Evolutionary conservation across 2,113 vertebrate species (phyloP).

Genomic region (Scomber colias): DNA sequence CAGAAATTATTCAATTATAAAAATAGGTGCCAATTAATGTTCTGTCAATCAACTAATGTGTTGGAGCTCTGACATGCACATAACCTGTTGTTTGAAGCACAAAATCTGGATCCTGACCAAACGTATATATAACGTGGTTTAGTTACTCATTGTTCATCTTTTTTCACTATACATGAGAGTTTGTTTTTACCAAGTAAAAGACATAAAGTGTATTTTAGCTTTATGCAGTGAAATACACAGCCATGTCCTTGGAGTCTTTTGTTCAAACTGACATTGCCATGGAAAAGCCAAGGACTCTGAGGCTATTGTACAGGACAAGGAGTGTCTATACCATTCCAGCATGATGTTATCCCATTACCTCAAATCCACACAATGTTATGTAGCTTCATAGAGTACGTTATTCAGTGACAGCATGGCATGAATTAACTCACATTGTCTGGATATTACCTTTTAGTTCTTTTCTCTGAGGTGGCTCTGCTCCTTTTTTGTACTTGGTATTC

Average conservation of each 20-base stretch:
- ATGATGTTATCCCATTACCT: background rate
- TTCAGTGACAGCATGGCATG: too few relatives aligned
- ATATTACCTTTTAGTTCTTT: background rate
- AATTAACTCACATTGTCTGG: too few relatives aligned
- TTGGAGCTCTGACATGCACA: background rate
- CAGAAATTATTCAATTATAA: too few relatives aligned
- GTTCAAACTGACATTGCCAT: too few relatives aligned
- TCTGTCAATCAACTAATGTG: too few relatives aligned
- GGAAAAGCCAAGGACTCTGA: background rate
- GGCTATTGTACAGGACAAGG: background rate
- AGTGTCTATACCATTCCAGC: background rate
- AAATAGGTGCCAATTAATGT: too few relatives aligned
- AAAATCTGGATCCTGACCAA: background rate
- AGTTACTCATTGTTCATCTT: background rate
- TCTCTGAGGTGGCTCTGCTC: background rate
- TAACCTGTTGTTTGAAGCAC: background rate
- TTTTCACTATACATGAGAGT: background rate
- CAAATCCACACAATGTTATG: background rate
- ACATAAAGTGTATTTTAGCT: too few relatives aligned
- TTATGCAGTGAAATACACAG: too few relatives aligned
- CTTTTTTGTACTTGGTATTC: constrained; percentile 30
- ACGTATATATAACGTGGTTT: background rate
- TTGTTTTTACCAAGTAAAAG: background rate
- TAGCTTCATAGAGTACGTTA: too few relatives aligned
- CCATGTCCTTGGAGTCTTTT: too few relatives aligned